Evolutionary conservation across 2,113 vertebrate genomes (phyloP).

Genomic region (Delphinus delphis): DNA sequence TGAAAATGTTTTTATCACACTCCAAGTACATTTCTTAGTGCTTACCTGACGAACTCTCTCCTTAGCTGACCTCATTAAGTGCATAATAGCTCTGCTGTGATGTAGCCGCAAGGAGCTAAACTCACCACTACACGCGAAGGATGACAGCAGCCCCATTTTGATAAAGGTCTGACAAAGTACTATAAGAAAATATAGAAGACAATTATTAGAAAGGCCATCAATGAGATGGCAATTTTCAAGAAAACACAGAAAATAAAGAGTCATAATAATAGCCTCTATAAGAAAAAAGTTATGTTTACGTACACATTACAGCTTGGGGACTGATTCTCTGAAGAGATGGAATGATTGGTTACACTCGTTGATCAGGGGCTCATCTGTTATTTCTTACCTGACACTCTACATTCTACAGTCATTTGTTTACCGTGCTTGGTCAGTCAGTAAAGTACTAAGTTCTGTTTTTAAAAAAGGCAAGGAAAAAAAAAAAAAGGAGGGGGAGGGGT

Average conservation of each 20-base stretch:
- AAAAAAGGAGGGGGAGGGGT: no score
- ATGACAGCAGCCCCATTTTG: slow-evolving; percentile 92
- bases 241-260: not conserved
- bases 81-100: slow-evolving; percentile 94
- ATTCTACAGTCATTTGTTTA: not conserved
- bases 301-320: not conserved
- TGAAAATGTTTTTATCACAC: not conserved
- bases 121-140: slow-evolving; percentile 94
- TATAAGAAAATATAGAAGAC: slow-evolving; percentile 71
- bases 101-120: slow-evolving; percentile 95
- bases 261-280: not conserved
- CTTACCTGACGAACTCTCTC: slow-evolving; percentile 84
- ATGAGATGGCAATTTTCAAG: not conserved
- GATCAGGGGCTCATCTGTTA: not conserved
- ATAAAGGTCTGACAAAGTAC: slow-evolving; percentile 94
- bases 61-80: slow-evolving; percentile 89
- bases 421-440: not conserved
- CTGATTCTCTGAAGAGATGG: not conserved
- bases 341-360: fast-evolving
- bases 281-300: not conserved
- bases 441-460: not conserved
- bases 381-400: not conserved
- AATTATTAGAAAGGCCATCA: not conserved
- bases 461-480: not conserved
- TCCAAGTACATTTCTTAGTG: not conserved